A percentile compares a stretch with the other conserved stretches of the same genome.
These are phyloP conservation scores for Apotomis betuletana DNA, from an alignment of 2,888 invertebrate species.

Conservation along the genomic window DNA sequence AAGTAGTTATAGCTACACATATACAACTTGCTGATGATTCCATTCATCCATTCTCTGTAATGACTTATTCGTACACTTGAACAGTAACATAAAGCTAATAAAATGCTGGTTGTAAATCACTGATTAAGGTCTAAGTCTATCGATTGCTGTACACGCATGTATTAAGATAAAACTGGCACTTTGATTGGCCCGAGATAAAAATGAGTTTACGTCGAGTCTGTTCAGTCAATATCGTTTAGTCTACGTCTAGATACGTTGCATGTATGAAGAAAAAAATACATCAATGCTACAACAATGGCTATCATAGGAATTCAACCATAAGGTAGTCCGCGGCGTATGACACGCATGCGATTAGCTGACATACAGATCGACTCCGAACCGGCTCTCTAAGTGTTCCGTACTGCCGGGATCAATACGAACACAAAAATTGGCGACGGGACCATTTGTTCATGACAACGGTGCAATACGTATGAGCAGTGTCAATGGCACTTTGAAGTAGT, in stretches of 20 bases:
- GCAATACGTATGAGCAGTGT: not conserved
- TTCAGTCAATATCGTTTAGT: constrained; percentile 48
- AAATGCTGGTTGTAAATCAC: constrained; percentile 54
- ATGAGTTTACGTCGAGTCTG: constrained; percentile 50
- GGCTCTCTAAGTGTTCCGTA: no score
- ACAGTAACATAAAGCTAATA: constrained; percentile 19
- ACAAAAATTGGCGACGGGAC: not conserved
- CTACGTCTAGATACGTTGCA: constrained; percentile 21
- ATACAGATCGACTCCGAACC: not conserved
- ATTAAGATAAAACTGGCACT: constrained; percentile 56
- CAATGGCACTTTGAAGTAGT: not conserved
- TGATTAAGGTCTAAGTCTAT: constrained; percentile 57
- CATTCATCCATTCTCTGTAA: not conserved
- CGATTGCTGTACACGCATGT: constrained; percentile 53
- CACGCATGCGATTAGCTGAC: not conserved
- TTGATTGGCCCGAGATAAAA: constrained; percentile 48
- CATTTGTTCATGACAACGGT: not conserved
- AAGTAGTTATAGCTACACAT: no score
- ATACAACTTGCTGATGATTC: no score
- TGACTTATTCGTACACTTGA: constrained; percentile 46
- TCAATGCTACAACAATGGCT: constrained; percentile 49
- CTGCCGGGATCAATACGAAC: no score
- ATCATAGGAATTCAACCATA: constrained; percentile 62
- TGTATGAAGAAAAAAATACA: constrained; percentile 8
- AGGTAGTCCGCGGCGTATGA: constrained; percentile 28